These are phyloP conservation scores for Albula goreensis DNA, from an alignment of 2,113 vertebrate species.

Conservation along the genomic window DNA sequence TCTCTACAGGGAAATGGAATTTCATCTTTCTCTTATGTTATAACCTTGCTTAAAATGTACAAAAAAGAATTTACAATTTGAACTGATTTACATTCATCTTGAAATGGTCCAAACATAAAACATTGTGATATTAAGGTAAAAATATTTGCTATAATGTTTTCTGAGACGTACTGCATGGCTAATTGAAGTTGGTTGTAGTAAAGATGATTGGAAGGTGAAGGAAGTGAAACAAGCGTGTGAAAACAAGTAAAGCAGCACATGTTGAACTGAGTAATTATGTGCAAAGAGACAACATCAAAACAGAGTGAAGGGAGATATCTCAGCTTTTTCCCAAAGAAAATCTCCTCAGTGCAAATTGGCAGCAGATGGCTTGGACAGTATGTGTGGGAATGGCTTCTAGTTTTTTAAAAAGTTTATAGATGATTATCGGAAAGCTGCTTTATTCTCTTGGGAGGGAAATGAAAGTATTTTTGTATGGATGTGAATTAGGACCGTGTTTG, in stretches of 20 bases:
- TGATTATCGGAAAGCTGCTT: not conserved
- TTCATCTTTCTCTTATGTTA: not conserved
- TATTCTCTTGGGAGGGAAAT: not conserved
- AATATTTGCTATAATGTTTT: not conserved
- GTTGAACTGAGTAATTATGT: not conserved
- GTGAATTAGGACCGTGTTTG: not conserved
- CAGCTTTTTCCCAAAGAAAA: not conserved
- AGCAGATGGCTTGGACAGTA: not conserved
- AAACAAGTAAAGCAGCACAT: not conserved
- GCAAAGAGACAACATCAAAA: not conserved
- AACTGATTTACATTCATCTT: not conserved
- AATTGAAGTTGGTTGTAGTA: not conserved
- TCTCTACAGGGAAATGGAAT: not conserved
- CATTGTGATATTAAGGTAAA: not conserved
- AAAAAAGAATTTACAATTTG: not conserved
- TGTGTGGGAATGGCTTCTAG: not conserved
- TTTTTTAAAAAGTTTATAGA: not conserved
- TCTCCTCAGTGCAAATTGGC: not conserved
- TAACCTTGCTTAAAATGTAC: not conserved
- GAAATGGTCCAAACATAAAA: not conserved
- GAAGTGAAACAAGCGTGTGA: not conserved
- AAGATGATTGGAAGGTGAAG: not conserved
- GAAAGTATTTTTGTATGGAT: not conserved
- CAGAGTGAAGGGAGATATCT: not conserved
- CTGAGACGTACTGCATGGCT: not conserved